Evolutionary conservation across 2,888 invertebrate species (phyloP).

Genomic region (Stenichneumon culpator): DNA sequence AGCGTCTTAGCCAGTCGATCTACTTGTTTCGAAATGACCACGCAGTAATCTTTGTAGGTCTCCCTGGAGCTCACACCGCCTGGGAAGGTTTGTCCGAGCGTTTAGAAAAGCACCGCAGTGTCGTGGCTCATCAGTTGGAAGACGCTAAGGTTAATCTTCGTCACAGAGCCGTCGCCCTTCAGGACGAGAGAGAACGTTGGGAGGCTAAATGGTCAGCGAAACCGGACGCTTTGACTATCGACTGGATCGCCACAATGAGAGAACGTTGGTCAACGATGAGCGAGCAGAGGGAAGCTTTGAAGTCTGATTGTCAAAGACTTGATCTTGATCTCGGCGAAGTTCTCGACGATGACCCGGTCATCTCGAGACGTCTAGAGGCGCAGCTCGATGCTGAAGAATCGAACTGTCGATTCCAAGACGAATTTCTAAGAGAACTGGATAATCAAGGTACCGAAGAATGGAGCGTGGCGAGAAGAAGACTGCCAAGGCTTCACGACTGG

Average conservation of each 20-base stretch:
- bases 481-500: conserved; percentile 82
- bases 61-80: conserved; percentile 78
- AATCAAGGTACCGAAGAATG: conserved; percentile 83
- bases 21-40: background rate
- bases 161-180: conserved; percentile 80
- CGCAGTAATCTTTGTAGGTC: conserved; percentile 72
- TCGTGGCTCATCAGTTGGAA: conserved; percentile 81
- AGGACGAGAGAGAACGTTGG: conserved; percentile 83
- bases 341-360: conserved; percentile 73
- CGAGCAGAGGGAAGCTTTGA: conserved; percentile 76
- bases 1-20: background rate
- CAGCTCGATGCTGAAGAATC: conserved; percentile 82
- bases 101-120: conserved; percentile 79
- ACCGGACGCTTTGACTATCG: conserved; percentile 76
- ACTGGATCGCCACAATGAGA: conserved; percentile 82
- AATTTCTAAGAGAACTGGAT: conserved; percentile 81
- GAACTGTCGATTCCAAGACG: conserved; percentile 81
- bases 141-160: conserved; percentile 83
- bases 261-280: conserved; percentile 80
- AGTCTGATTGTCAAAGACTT: conserved; percentile 78
- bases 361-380: conserved; percentile 72
- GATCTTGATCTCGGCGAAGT: conserved; percentile 77
- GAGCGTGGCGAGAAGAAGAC: conserved; percentile 79
- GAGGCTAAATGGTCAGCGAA: conserved; percentile 79
- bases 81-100: conserved; percentile 81